phyloP scores from a whole-genome alignment of 2,888 invertebrate genomes.

The Mystacides longicornis region DNA sequence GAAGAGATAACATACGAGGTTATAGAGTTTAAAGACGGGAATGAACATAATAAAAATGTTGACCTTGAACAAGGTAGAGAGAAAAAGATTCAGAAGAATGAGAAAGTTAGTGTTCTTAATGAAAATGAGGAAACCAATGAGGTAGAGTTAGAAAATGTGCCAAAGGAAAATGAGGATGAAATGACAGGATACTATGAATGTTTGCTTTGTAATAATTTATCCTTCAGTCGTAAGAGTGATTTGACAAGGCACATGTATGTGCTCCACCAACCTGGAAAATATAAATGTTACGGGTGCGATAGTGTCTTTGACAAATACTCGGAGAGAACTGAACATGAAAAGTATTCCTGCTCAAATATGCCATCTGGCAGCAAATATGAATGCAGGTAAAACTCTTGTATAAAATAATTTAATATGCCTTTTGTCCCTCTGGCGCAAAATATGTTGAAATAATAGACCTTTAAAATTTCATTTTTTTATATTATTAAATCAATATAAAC shows the following conservation, averaged over 20 bases:
- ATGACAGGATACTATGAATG: not conserved
- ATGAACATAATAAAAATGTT: not conserved
- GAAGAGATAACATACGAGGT: not conserved
- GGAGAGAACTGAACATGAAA: not conserved
- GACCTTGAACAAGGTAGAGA: not conserved
- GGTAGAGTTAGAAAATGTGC: too few relatives aligned
- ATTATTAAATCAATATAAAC: too few relatives aligned
- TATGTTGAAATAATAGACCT: too few relatives aligned
- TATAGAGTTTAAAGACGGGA: not conserved
- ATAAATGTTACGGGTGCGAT: not conserved
- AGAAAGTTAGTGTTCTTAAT: not conserved
- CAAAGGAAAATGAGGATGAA: not conserved
- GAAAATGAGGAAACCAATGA: not conserved
- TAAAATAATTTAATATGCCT: too few relatives aligned
- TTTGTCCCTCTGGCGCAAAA: too few relatives aligned
- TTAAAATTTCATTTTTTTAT: too few relatives aligned
- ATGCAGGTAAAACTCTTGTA: too few relatives aligned
- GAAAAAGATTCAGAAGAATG: not conserved
- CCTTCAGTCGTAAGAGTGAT: not conserved
- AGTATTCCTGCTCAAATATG: not conserved
- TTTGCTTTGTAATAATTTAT: not conserved
- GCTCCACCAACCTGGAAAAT: not conserved
- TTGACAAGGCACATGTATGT: not conserved
- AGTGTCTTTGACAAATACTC: not conserved
- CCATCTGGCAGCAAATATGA: slow-evolving; percentile 8